These are phyloP conservation scores for Drosophila varians DNA, from an alignment of 1,140 invertebrate genomes.

Conservation along the genomic window DNA sequence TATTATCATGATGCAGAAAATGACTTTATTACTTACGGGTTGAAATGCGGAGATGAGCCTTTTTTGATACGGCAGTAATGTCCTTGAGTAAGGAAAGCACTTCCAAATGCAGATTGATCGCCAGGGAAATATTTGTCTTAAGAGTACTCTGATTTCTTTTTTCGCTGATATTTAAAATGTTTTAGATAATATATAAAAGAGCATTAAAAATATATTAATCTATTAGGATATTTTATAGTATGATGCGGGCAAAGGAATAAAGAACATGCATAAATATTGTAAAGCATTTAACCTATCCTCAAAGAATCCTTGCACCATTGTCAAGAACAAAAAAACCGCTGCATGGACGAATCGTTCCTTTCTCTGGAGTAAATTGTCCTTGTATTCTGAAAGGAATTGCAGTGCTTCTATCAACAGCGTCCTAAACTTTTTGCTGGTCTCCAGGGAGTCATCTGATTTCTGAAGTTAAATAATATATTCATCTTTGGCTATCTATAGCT, in stretches of 20 bases:
- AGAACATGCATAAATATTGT: no score
- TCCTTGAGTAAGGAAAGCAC: conserved; percentile 32
- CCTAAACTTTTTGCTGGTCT: conserved; percentile 3
- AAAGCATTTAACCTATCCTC: neutral
- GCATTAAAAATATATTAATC: neutral
- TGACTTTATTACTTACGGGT: conserved; percentile 28
- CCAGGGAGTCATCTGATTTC: neutral
- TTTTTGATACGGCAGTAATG: neutral
- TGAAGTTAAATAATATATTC: neutral
- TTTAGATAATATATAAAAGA: neutral
- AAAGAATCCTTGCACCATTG: conserved; percentile 24
- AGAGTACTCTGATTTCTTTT: neutral
- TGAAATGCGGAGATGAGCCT: conserved; percentile 12
- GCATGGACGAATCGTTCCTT: conserved; percentile 42
- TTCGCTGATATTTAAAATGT: neutral
- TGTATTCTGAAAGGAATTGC: conserved; percentile 13
- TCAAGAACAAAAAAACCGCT: conserved; percentile 31
- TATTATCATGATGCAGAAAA: neutral
- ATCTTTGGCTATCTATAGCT: neutral
- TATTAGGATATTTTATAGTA: no score
- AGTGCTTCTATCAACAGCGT: conserved; percentile 23
- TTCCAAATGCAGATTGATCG: conserved; percentile 23
- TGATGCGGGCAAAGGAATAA: no score
- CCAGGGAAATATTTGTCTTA: neutral
- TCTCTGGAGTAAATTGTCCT: conserved; percentile 3